Evolutionary conservation across 2,888 invertebrate genomes (phyloP).

Genomic region (Sipha maydis): DNA sequence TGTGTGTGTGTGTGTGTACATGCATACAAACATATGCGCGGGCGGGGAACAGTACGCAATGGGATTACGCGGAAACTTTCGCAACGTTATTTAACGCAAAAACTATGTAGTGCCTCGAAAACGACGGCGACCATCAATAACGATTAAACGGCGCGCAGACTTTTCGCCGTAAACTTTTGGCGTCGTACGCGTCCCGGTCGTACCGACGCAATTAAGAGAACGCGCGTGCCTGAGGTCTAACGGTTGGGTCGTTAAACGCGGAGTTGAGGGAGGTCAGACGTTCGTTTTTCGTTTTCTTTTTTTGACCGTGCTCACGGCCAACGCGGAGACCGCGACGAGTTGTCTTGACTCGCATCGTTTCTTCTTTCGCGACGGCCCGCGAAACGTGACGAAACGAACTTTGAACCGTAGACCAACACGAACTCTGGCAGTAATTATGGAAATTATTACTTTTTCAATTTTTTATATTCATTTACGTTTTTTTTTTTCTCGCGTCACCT

Average conservation of each 20-base stretch:
- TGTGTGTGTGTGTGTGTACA: too few relatives aligned
- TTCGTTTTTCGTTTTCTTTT: too few relatives aligned
- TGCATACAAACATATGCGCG: too few relatives aligned
- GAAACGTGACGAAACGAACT: too few relatives aligned
- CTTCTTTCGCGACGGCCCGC: too few relatives aligned
- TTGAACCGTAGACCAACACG: neutral
- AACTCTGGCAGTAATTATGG: neutral
- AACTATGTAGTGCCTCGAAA: neutral
- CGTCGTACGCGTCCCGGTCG: neutral
- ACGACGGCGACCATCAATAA: constrained; percentile 32
- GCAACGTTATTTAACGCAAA: neutral
- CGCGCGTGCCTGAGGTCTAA: neutral
- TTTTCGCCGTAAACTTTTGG: constrained; percentile 16
- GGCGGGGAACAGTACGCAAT: neutral
- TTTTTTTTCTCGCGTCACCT: neutral
- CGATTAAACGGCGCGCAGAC: constrained; percentile 31
- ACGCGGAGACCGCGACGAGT: too few relatives aligned
- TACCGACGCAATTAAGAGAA: neutral
- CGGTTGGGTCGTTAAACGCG: neutral
- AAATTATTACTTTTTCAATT: neutral
- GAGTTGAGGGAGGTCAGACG: neutral
- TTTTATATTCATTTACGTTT: too few relatives aligned
- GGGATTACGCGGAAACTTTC: constrained; percentile 1
- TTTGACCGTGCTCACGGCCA: too few relatives aligned
- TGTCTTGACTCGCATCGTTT: too few relatives aligned